Evolutionary conservation across 1,140 invertebrate species (phyloP), one percentile per base, ranked within the genome.

Genomic region (Papilio dardanus): DNA sequence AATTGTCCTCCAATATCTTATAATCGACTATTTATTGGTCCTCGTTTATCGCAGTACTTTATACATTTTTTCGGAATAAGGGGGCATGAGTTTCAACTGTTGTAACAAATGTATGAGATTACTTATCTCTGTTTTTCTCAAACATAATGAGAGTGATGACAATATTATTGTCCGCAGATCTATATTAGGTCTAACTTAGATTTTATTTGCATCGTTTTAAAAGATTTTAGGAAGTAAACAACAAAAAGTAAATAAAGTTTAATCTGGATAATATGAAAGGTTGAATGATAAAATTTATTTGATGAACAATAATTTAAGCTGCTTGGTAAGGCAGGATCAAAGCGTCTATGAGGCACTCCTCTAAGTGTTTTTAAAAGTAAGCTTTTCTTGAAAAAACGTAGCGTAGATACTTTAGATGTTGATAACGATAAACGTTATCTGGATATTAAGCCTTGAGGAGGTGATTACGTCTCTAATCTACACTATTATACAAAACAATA

Each of bases 271-370:
- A 62, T 10, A 62, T 62, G 7, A 62, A 12, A 62, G 54, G 12
- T 30, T 62, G 54, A 30, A 62, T 14, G 54, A 30, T 62, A n/a
- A n/a, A n/a, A 62, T 28, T 14, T 28, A 28, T 62, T 62, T 28
- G 2, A 28, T 28, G 12, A 28, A n/a, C 14, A 46, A 46, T 46
- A 6, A 50, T n/a, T 19, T 50, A 5, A 62, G 24, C 21, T 24
- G 50, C 24, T 62, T 62, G 21, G 24, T 62, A 30, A 62, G 10
- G 24, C 24, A 62, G 30, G 24, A 62, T 62, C 54, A 62, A 62
- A 62, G 54, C 10, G 28, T 14, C 30, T 62, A 28, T 28, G 6
- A 28, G 2, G 10, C 21, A 62, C 10, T 28, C 14, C 3, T 16
- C 3, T 28, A 4, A 58, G 6, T 14, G 21, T 30, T 62, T 62